phyloP scores from a whole-genome alignment of 2,888 invertebrate species.

The Calameuta pallipes region DNA sequence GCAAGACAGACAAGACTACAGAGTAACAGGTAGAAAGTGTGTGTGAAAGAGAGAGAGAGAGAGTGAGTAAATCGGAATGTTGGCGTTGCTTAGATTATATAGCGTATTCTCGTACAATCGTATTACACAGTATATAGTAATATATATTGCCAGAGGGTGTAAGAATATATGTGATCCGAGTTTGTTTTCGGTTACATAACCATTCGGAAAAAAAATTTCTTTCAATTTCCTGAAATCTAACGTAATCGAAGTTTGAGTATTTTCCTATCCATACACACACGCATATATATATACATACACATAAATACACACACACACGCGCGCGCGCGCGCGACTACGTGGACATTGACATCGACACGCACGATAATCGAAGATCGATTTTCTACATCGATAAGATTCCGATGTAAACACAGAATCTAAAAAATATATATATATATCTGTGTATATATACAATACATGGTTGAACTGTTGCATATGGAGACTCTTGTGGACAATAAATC shows the following conservation, averaged over 20 bases:
- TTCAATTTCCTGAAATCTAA: not conserved
- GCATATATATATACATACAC: conserved; percentile 15
- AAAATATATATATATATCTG: not conserved
- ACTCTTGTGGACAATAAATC: not conserved
- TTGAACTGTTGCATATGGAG: not conserved
- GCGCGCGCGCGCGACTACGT: not conserved
- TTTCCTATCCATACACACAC: not conserved
- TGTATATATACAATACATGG: not conserved
- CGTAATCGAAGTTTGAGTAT: not conserved
- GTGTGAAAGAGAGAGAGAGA: too few relatives aligned
- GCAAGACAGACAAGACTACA: not conserved
- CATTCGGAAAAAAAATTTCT: not conserved
- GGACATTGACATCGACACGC: not conserved
- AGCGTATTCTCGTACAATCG: not conserved
- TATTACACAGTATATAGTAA: not conserved
- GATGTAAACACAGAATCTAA: not conserved
- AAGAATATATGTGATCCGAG: not conserved
- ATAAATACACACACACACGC: conserved; percentile 6
- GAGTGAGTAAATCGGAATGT: conserved; percentile 1
- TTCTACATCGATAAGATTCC: too few relatives aligned
- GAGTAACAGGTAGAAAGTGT: not conserved
- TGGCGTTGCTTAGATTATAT: conserved; percentile 12
- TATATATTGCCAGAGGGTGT: not conserved
- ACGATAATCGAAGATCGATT: too few relatives aligned
- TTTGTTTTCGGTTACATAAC: not conserved